Evolutionary conservation across 2,113 vertebrate species (phyloP).

Genomic region (Himantopus leucocephalus): DNA sequence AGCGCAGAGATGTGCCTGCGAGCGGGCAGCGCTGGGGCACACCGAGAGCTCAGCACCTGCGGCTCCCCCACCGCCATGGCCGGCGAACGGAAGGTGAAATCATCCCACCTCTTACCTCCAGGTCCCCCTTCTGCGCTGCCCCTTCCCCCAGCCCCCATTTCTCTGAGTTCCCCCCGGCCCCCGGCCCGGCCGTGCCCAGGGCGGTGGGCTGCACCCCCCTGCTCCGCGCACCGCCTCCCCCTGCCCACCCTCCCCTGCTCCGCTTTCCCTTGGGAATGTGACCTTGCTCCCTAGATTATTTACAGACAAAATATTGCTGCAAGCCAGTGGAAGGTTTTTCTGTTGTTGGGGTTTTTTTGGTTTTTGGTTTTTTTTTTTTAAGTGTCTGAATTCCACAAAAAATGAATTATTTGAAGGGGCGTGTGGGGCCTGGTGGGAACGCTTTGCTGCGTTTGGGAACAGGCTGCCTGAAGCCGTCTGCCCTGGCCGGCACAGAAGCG

Average conservation of each 20-base stretch:
- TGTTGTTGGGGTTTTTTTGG: neutral
- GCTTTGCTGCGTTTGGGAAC: neutral
- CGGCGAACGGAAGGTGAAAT: neutral
- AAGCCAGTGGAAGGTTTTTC: neutral
- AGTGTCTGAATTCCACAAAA: constrained; percentile 7
- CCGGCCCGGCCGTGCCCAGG: rapidly evolving
- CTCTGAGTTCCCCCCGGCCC: too few species aligned
- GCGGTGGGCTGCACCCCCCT: neutral
- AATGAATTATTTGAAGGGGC: neutral
- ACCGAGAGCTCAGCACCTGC: neutral
- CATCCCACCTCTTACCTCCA: neutral
- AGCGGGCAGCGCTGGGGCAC: neutral
- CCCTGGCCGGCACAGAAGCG: neutral
- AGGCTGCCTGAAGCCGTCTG: neutral
- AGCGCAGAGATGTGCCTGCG: neutral
- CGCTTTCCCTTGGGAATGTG: constrained; percentile 47
- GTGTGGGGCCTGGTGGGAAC: neutral
- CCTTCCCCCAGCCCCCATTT: neutral
- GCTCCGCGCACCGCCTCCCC: neutral
- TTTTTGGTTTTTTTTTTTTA: neutral
- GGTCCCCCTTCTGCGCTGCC: neutral
- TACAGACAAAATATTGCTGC: constrained; percentile 64
- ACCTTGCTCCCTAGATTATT: constrained; percentile 60
- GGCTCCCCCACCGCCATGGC: neutral
- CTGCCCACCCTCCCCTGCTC: neutral